Conservation (phyloP, 2,888 invertebrate genomes). For the Crioceris asparagi region DNA sequence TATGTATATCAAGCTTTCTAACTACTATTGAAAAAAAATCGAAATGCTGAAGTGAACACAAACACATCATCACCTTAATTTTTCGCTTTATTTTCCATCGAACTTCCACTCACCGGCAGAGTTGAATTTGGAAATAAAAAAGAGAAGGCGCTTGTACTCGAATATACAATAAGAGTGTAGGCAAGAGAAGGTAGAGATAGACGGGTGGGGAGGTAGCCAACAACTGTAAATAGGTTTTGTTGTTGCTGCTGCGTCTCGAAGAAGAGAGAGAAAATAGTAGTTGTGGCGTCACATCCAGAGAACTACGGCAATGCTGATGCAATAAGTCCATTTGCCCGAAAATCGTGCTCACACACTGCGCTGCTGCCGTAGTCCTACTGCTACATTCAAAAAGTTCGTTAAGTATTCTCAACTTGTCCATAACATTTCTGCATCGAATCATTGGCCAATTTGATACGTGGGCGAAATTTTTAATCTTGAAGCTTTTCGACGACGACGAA, state of each 20-base stretch:
- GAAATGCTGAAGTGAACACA: too few species aligned
- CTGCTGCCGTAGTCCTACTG: neutral
- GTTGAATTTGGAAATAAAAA: too few species aligned
- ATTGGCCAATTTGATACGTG: slow-evolving; percentile 26
- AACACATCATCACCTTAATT: too few species aligned
- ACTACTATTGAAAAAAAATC: too few species aligned
- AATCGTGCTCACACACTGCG: slow-evolving; percentile 10
- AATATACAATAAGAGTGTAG: too few species aligned
- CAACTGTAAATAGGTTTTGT: neutral
- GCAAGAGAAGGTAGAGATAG: too few species aligned
- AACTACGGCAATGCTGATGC: slow-evolving; percentile 13
- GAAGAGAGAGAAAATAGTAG: neutral
- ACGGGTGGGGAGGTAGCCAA: neutral
- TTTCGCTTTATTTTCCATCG: too few species aligned
- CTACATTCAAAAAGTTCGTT: slow-evolving; percentile 21
- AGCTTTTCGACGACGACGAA: neutral
- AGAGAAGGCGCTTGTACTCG: too few species aligned
- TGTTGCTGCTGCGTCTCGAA: neutral
- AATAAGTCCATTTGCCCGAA: slow-evolving; percentile 18
- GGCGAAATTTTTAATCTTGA: slow-evolving; percentile 24
- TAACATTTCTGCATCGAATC: slow-evolving; percentile 24
- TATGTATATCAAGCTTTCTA: too few species aligned
- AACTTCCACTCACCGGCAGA: too few species aligned
- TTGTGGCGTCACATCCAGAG: neutral
- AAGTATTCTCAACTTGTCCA: slow-evolving; percentile 21